Base-by-base conservation (phyloP, 2,888 invertebrate genomes). In the Cheilosia pagana region DNA sequence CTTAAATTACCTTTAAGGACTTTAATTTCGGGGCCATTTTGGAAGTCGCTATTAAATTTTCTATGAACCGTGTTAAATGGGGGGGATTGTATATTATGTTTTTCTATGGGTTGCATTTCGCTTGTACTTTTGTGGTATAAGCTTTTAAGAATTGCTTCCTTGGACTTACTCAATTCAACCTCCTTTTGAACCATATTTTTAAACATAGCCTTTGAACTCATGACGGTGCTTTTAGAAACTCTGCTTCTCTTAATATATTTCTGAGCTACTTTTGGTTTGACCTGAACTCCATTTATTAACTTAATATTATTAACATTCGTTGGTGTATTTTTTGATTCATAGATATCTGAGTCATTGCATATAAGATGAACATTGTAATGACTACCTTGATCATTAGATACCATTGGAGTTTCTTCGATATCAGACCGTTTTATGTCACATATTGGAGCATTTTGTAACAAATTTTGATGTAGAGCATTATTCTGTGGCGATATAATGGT, bases 241-340 rank as follows among this genome's bases (percentile, higher is more conserved):
- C 25, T 59, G 14, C 16, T 65, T 59, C 59, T 45, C 41, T 77
- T 77, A 0, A 65, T 23, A 53, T n/a, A 50, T 53, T 39, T 81
- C 0, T 43, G 43, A 41, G 19, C 19, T 21, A 23, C n/a, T 12
- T 71, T 70, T 45, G 19, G 35, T 23, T 57, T 57, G n/a, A 31
- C 14, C 8, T 50, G 45, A 14, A 48, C 55, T 45, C 28, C 25
- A 3, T 55, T 23, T 28, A 43, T 77, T n/a, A 14, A 45, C 1
- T 16, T 23, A n/a, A 16, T 19, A 19, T 62, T 28, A 0, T 14
- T 52, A 6, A 43, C 14, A 12, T 68, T 68, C 3, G 57, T 0
- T 3, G 39, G 25, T 50, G 21, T 59, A 14, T 4, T 55, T 55
- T 55, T 10, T 0, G 28, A 21, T 43, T 52, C 43, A 53, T 16